Base-by-base conservation (phyloP, 1,140 invertebrate species). In the Zophobas atratus region DNA sequence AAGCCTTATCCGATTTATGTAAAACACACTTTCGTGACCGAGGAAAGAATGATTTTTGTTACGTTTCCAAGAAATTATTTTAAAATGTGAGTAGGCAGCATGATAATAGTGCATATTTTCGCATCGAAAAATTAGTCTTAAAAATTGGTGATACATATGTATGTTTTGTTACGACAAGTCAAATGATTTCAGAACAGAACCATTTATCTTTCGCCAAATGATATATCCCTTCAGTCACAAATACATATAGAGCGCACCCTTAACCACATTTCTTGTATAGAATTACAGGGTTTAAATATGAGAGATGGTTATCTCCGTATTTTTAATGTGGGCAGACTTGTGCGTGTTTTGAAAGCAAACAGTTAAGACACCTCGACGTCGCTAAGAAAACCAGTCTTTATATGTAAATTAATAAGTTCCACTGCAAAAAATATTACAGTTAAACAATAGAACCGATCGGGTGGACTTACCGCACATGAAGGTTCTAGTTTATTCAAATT, bases 311-410 rank as follows among this genome's bases (percentile, higher is more conserved):
- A 67, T 67, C 60, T 67, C 43, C 43, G 60, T 67, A 67, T 67
- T 67, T 67, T 67, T 67, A 67, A 67, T 67, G 60, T 67, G 35
- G 39, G 60, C 20, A 67, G 39, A 36, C n/a, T 67, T 38, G 60
- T 67, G 60, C 39, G 39, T 67, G 60, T 67, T 32, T 33, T 32
- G 60, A 67, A 67, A 67, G 38, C 39, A 67, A 67, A 67, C 60
- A 67, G 60, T 67, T 67, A 67, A 67, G 60, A 67, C 60, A 67
- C 60, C 60, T 67, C 60, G 60, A 67, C 60, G 39, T 46, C 39
- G 60, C 60, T 67, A 67, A 48, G 38, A 20, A 41, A 67, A 67
- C 60, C 60, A 67, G 38, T 67, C 60, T 67, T 67, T 67, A 41
- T 43, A 67, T 67, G 20, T 48, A 67, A 67, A 67, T 67, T 63